A percentile compares a stretch with the other conserved stretches of the same genome.
These are phyloP conservation scores for Drosophila pegasa DNA, from an alignment of 2,888 invertebrate genomes.

Conservation along the genomic window DNA sequence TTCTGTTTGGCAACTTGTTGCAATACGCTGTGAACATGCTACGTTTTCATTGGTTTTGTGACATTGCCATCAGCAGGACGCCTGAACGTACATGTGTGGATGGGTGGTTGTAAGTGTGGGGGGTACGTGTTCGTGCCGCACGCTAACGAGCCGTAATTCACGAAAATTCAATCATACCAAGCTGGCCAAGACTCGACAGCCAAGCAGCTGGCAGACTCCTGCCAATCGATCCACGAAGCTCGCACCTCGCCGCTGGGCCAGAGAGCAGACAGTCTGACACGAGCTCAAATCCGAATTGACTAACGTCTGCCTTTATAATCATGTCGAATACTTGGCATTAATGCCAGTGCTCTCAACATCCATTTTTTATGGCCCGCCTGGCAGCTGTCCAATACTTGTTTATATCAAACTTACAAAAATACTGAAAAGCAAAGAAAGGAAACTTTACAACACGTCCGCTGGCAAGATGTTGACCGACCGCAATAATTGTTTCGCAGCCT, in stretches of 20 bases:
- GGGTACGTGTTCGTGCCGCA: constrained; percentile 65
- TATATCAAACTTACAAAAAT: constrained; percentile 11
- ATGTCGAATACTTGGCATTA: constrained; percentile 65
- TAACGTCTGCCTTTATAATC: constrained; percentile 55
- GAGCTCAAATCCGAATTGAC: constrained; percentile 32
- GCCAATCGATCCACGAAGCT: constrained; percentile 13
- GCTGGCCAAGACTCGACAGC: constrained; percentile 49
- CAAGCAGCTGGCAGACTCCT: constrained; percentile 45
- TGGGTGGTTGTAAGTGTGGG: constrained; percentile 12
- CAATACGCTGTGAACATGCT: constrained; percentile 59
- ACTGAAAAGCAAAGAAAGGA: constrained; percentile 17
- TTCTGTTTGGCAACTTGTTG: constrained; percentile 62
- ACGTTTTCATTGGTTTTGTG: constrained; percentile 58
- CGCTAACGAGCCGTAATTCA: constrained; percentile 79
- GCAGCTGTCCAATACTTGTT: constrained; percentile 63
- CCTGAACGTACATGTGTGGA: constrained; percentile 21
- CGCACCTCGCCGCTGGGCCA: constrained; percentile 10
- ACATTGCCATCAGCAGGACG: constrained; percentile 59
- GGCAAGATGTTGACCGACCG: constrained; percentile 61
- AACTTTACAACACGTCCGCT: constrained; percentile 53
- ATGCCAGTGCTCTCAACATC: constrained; percentile 59
- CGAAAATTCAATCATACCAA: constrained; percentile 76
- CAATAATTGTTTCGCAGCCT: constrained; percentile 64
- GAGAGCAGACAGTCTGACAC: constrained; percentile 35
- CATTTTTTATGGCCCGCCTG: constrained; percentile 54